A percentile compares a stretch with the other conserved stretches of the same genome.
Evolutionary conservation across 2,113 vertebrate genomes (phyloP).

Genomic region (Anolis sagrei): DNA sequence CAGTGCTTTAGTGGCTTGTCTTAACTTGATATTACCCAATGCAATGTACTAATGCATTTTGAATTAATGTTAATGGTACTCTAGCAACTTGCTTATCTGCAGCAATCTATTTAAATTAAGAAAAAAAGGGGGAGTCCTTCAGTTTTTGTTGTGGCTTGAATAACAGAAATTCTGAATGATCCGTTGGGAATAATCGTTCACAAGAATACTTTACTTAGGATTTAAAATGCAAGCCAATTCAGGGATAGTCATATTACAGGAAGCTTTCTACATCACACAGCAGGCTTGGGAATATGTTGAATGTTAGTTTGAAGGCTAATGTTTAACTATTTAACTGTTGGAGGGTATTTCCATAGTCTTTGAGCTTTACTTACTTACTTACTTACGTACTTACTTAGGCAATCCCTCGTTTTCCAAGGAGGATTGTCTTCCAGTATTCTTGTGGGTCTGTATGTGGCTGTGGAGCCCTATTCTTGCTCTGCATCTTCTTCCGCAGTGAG

Average conservation of each 20-base stretch:
- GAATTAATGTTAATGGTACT: background rate
- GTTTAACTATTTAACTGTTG: too few species aligned
- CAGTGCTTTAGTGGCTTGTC: constrained; percentile 19
- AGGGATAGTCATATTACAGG: background rate
- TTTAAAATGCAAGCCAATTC: background rate
- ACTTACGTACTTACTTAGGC: too few species aligned
- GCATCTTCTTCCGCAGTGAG: too few species aligned
- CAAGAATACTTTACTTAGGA: background rate
- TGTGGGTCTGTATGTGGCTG: too few species aligned
- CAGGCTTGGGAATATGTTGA: background rate
- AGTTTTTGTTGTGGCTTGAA: background rate
- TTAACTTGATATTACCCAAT: constrained; percentile 31
- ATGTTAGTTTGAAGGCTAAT: background rate
- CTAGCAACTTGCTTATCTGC: background rate
- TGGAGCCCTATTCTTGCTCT: too few species aligned
- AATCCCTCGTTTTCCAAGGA: too few species aligned
- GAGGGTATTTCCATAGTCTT: background rate
- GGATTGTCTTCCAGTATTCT: too few species aligned
- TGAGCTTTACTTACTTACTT: too few species aligned
- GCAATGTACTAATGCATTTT: background rate
- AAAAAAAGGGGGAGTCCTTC: background rate
- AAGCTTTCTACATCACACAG: background rate
- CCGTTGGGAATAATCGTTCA: constrained; percentile 21
- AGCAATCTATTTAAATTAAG: constrained; percentile 21
- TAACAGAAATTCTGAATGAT: background rate